These are phyloP conservation scores for Trinorchestia longiramus DNA, from an alignment of 1,140 invertebrate genomes.

Conservation along the genomic window DNA sequence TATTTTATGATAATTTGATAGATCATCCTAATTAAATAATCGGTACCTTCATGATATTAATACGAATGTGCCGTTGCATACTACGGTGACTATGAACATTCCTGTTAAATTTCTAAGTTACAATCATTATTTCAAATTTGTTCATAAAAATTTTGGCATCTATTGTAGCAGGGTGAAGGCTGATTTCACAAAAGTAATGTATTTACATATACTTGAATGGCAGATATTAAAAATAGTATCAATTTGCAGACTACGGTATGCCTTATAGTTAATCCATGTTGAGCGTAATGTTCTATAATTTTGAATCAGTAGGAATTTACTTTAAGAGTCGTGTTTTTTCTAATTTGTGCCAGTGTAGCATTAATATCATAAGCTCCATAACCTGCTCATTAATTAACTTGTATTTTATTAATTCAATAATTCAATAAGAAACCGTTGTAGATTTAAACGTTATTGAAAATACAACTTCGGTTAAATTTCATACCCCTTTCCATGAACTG, in stretches of 20 bases:
- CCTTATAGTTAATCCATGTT: neutral
- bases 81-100: neutral
- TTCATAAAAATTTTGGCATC: neutral
- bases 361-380: neutral
- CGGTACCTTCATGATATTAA: too few species aligned
- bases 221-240: neutral
- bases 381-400: too few species aligned
- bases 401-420: too few species aligned
- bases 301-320: neutral
- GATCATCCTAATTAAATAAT: too few species aligned
- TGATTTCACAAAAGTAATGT: neutral
- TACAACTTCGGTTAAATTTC: too few species aligned
- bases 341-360: neutral
- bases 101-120: neutral
- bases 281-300: neutral
- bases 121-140: neutral
- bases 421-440: too few species aligned
- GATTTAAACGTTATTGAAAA: too few species aligned
- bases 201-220: neutral
- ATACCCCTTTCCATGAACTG: too few species aligned
- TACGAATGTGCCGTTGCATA: too few species aligned
- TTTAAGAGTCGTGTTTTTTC: neutral
- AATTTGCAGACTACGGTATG: neutral
- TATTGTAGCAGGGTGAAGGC: neutral
- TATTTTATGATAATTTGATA: too few species aligned